Evolutionary conservation across 2,797 vertebrate genomes (phyloP).

Genomic region (Pygocentrus nattereri): DNA sequence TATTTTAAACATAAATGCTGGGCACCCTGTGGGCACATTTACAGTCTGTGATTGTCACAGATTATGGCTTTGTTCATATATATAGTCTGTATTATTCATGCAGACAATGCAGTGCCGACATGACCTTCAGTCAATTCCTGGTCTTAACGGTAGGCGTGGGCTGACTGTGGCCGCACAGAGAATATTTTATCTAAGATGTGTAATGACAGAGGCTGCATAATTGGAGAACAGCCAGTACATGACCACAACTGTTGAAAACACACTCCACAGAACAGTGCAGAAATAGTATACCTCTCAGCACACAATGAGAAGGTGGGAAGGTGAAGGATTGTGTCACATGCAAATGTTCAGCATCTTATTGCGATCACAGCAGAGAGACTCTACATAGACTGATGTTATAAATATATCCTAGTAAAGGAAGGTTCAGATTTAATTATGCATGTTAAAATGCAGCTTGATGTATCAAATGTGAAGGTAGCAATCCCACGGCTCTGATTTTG

Average conservation of each 20-base stretch:
- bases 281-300: slow-evolving; percentile 44
- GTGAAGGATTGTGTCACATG: slow-evolving; percentile 24
- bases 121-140: slow-evolving; percentile 16
- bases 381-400: neutral
- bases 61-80: slow-evolving; percentile 1
- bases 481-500: neutral
- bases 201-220: slow-evolving; percentile 38
- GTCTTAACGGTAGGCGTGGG: slow-evolving; percentile 23
- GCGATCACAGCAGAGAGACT: slow-evolving; percentile 1
- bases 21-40: slow-evolving; percentile 1
- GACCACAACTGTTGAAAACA: slow-evolving; percentile 44
- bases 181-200: slow-evolving; percentile 42
- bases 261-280: slow-evolving; percentile 35
- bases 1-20: neutral
- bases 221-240: slow-evolving; percentile 32
- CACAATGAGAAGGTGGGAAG: slow-evolving; percentile 20
- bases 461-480: neutral
- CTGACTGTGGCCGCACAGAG: slow-evolving; percentile 27
- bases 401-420: neutral
- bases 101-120: slow-evolving; percentile 7
- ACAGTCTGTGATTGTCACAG: slow-evolving; percentile 5
- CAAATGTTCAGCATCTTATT: slow-evolving; percentile 16
- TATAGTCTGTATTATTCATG: neutral
- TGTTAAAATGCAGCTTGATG: neutral
- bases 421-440: neutral